Percentiles rank a stretch among this genome's conserved stretches.
Conservation (phyloP, 2,113 vertebrate species). For the Noturus placidus region DNA sequence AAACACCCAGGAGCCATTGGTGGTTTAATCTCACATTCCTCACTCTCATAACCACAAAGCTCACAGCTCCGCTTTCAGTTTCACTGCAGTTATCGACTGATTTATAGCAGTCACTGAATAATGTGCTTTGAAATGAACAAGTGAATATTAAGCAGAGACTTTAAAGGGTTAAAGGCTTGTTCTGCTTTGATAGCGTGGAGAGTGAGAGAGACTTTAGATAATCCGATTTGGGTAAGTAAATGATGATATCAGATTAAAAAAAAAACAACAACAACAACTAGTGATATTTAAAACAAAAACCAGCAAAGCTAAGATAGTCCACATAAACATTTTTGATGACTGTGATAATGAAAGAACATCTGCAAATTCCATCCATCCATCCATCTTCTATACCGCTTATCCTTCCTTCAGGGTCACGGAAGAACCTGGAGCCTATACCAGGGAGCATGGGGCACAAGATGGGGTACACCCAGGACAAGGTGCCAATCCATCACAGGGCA, state of each 20-base stretch:
- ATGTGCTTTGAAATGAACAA: background rate
- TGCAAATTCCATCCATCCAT: no score
- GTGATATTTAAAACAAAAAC: background rate
- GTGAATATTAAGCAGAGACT: background rate
- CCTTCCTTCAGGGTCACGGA: no score
- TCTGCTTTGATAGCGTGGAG: background rate
- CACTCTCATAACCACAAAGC: slow-evolving; percentile 2
- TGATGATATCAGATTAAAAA: background rate
- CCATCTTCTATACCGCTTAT: no score
- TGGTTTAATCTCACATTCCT: background rate
- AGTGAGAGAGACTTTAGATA: background rate
- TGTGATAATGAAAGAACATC: background rate
- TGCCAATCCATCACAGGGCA: no score
- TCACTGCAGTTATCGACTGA: background rate
- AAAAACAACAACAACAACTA: background rate
- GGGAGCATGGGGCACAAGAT: no score
- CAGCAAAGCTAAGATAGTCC: background rate
- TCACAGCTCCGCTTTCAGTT: background rate
- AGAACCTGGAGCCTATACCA: no score
- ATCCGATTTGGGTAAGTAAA: background rate
- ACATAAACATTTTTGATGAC: background rate
- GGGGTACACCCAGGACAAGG: no score
- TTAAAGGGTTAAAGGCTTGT: background rate
- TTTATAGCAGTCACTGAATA: background rate
- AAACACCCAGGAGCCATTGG: background rate